A percentile compares a stretch with the other conserved stretches of the same genome.
These are phyloP conservation scores for Oxygymnocypris stewartii DNA, from an alignment of 2,113 vertebrate species.

Conservation along the genomic window DNA sequence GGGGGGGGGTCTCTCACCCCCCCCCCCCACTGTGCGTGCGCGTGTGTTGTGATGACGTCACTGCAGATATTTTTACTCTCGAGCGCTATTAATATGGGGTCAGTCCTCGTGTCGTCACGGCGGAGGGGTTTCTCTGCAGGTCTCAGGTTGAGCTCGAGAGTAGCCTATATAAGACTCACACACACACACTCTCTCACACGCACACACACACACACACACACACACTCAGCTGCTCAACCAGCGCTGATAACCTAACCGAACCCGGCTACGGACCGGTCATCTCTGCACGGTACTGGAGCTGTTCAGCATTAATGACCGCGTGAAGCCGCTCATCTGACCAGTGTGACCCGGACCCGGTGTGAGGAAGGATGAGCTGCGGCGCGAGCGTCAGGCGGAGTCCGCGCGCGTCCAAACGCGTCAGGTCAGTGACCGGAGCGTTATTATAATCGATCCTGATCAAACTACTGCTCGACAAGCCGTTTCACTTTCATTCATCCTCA, in stretches of 20 bases:
- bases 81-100: too few species aligned
- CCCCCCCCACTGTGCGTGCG: too few species aligned
- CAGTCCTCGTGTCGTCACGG: too few species aligned
- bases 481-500: too few species aligned
- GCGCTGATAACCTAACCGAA: neutral
- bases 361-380: constrained; percentile 14
- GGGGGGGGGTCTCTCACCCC: too few species aligned
- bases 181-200: too few species aligned
- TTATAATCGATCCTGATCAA: neutral
- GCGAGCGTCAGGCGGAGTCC: neutral
- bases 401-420: neutral
- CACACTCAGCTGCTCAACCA: neutral
- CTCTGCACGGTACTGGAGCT: neutral
- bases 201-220: constrained; percentile 18
- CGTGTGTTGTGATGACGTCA: too few species aligned
- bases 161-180: too few species aligned
- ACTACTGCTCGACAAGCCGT: too few species aligned
- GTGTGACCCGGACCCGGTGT: neutral
- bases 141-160: too few species aligned
- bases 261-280: neutral
- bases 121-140: too few species aligned
- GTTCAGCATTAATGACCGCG: neutral
- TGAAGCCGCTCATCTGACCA: neutral
- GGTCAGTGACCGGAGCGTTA: neutral
- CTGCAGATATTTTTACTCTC: too few species aligned